Percentiles rank a stretch among this genome's conserved stretches.
phyloP scores from a whole-genome alignment of 2,888 invertebrate genomes.

The Drosophila cyrtoloma region DNA sequence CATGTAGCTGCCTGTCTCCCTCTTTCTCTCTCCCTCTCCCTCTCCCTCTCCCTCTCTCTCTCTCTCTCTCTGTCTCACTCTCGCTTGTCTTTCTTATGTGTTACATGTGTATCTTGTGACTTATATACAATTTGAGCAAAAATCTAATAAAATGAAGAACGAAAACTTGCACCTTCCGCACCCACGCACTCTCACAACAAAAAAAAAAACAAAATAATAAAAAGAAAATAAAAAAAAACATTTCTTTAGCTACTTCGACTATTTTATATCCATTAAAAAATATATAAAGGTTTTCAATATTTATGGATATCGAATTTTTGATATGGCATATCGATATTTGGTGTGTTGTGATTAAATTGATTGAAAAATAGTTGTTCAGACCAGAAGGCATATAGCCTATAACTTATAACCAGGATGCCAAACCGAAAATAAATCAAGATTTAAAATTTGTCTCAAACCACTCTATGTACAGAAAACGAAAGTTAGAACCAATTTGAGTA shows the following conservation, averaged over 20 bases:
- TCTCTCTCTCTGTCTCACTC: background rate
- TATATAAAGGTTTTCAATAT: background rate
- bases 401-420: background rate
- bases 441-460: no score
- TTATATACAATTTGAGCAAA: conserved; percentile 26
- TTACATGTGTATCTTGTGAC: conserved; percentile 25
- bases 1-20: background rate
- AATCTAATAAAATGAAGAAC: conserved; percentile 16
- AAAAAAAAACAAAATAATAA: conserved; percentile 9
- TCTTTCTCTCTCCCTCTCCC: background rate
- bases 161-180: conserved; percentile 10
- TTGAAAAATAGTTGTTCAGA: background rate
- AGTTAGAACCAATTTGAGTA: background rate
- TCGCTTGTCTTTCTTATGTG: conserved; percentile 18
- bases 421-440: background rate
- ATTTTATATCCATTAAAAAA: conserved; percentile 10
- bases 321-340: background rate
- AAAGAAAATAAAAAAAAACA: background rate
- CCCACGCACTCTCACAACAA: conserved; percentile 23
- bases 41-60: background rate
- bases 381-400: background rate
- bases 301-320: background rate
- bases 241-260: conserved; percentile 2
- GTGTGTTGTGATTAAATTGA: background rate
- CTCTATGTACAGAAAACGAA: background rate